phyloP scores from a whole-genome alignment of 2,113 vertebrate genomes.

The Sarotherodon lohbergeri region DNA sequence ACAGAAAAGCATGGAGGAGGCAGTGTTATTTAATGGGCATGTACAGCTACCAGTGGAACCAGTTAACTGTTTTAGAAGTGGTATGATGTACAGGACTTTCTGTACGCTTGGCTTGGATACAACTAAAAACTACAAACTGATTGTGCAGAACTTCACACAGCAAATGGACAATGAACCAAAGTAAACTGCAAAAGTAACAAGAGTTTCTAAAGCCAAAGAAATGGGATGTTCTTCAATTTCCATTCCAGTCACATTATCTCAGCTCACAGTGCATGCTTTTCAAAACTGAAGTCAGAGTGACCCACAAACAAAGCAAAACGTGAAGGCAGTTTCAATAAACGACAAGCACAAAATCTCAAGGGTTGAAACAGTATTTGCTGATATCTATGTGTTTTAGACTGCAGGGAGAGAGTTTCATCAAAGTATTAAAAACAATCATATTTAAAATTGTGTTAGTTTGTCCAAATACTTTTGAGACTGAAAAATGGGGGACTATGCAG shows the following conservation, averaged over 20 bases:
- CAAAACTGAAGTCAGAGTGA: too few relatives aligned
- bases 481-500: not conserved
- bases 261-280: too few relatives aligned
- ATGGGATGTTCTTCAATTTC: not conserved
- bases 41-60: not conserved
- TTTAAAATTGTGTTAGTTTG: not conserved
- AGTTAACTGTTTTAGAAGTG: not conserved
- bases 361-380: too few relatives aligned
- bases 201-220: not conserved
- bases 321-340: too few relatives aligned
- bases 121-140: not conserved
- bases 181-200: not conserved
- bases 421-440: too few relatives aligned
- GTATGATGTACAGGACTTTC: not conserved
- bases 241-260: too few relatives aligned
- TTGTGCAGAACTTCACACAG: not conserved
- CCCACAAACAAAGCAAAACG: too few relatives aligned
- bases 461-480: not conserved
- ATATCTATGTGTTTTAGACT: too few relatives aligned
- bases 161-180: not conserved
- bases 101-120: not conserved
- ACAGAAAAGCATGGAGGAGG: not conserved
- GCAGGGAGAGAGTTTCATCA: too few relatives aligned
- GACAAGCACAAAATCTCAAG: too few relatives aligned
- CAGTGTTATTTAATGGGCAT: not conserved